These are phyloP conservation scores for Ooceraea biroi DNA, from an alignment of 1,140 invertebrate genomes.

Conservation along the genomic window DNA sequence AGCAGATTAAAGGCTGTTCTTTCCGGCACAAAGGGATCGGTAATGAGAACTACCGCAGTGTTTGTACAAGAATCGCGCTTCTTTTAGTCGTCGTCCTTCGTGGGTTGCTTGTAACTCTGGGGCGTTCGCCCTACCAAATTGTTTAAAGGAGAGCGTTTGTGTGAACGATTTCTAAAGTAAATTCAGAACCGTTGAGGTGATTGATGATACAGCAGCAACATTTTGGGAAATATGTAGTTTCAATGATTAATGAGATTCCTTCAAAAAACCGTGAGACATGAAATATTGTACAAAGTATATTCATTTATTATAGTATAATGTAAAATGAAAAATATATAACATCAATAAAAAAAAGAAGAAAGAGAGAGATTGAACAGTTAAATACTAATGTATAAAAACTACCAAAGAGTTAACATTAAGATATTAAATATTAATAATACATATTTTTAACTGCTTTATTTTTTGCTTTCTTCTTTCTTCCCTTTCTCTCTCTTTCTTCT, in stretches of 20 bases:
- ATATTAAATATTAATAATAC: too few relatives aligned
- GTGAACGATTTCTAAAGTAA: constrained; percentile 15
- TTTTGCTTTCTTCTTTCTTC: too few relatives aligned
- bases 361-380: too few relatives aligned
- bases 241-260: background rate
- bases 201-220: background rate
- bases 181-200: background rate
- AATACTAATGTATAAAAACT: too few relatives aligned
- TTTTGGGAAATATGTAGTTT: background rate
- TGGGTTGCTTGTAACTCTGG: constrained; percentile 37
- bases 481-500: too few relatives aligned
- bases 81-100: constrained; percentile 33
- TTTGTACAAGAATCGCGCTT: constrained; percentile 68
- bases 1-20: constrained; percentile 52
- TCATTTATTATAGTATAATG: too few relatives aligned
- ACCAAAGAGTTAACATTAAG: too few relatives aligned
- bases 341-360: too few relatives aligned
- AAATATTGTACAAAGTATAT: too few relatives aligned
- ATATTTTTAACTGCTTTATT: too few relatives aligned
- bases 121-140: constrained; percentile 41
- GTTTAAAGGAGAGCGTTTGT: constrained; percentile 50
- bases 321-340: too few relatives aligned
- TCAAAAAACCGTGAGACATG: too few relatives aligned
- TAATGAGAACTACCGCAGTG: constrained; percentile 71
- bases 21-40: constrained; percentile 58